phyloP scores from a whole-genome alignment of 2,888 invertebrate species.

The Punctoribates punctum region DNA sequence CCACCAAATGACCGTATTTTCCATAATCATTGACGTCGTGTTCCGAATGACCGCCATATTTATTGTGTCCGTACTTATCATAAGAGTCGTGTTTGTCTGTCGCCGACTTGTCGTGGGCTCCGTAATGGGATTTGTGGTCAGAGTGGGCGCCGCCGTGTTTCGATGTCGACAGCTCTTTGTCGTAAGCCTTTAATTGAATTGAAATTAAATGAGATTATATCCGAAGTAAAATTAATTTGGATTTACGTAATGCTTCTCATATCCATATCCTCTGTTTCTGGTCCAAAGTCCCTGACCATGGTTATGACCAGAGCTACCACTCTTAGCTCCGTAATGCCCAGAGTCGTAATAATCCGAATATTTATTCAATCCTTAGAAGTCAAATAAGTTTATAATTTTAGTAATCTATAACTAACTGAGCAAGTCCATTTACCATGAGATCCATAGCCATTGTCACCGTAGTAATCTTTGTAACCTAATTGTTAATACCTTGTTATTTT shows the following conservation, averaged over 20 bases:
- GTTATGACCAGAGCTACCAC: conserved; percentile 39
- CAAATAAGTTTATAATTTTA: not conserved
- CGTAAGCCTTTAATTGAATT: conserved; percentile 35
- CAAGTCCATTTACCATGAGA: conserved; percentile 32
- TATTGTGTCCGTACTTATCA: conserved; percentile 39
- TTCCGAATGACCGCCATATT: conserved; percentile 32
- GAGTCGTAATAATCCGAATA: conserved; percentile 26
- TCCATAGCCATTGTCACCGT: conserved; percentile 42
- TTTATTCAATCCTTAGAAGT: conserved; percentile 39
- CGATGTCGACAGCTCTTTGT: conserved; percentile 39
- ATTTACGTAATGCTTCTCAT: conserved; percentile 42
- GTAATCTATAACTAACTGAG: not conserved
- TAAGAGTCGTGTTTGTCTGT: not conserved
- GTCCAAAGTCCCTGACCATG: conserved; percentile 35
- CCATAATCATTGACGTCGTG: conserved; percentile 33
- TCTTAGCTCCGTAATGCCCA: conserved; percentile 37
- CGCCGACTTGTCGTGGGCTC: conserved; percentile 25
- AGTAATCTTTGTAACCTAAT: conserved; percentile 42
- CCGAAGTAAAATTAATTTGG: not conserved
- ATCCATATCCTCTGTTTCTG: conserved; percentile 44
- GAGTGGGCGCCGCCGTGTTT: conserved; percentile 26
- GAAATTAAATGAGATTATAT: not conserved
- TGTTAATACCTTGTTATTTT: not conserved
- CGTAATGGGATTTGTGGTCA: conserved; percentile 36
- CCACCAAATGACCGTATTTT: conserved; percentile 38